phyloP scores from a whole-genome alignment of 2,888 invertebrate species.

The Watsonalla cultraria region DNA sequence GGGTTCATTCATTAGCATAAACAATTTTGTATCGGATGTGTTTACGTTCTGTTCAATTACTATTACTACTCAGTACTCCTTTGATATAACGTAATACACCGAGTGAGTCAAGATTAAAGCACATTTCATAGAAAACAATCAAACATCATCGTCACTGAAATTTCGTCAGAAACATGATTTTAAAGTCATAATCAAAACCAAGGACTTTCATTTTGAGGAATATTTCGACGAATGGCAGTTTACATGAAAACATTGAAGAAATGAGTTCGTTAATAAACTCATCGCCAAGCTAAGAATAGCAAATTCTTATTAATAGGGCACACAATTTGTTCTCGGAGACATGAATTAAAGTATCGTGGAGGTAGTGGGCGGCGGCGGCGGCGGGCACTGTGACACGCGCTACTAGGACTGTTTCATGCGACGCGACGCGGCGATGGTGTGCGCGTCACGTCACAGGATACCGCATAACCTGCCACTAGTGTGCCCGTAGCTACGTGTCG shows the following conservation, averaged over 20 bases:
- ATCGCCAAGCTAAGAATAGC: slow-evolving; percentile 8
- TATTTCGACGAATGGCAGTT: not conserved
- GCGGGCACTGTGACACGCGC: slow-evolving; percentile 18
- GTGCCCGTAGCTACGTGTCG: slow-evolving; percentile 39
- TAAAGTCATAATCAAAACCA: not conserved
- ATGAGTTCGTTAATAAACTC: slow-evolving; percentile 3
- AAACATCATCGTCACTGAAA: not conserved
- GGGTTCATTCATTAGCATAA: too few species aligned
- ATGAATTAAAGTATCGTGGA: slow-evolving; percentile 47
- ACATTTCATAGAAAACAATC: too few species aligned
- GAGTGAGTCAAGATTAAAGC: too few species aligned
- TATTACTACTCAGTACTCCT: too few species aligned
- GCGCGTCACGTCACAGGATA: slow-evolving; percentile 54
- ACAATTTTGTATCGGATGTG: too few species aligned
- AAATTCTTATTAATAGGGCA: slow-evolving; percentile 42
- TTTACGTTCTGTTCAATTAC: too few species aligned
- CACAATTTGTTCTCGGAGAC: slow-evolving; percentile 39
- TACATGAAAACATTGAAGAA: not conserved
- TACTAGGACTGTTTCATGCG: slow-evolving; percentile 18
- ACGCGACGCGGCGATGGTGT: slow-evolving; percentile 18
- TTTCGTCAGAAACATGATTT: not conserved
- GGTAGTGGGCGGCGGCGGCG: slow-evolving; percentile 32
- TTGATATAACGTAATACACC: too few species aligned
- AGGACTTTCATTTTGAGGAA: not conserved
- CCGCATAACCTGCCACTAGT: slow-evolving; percentile 21